Evolutionary conservation across 2,113 vertebrate genomes (phyloP).

Genomic region (Equus quagga): DNA sequence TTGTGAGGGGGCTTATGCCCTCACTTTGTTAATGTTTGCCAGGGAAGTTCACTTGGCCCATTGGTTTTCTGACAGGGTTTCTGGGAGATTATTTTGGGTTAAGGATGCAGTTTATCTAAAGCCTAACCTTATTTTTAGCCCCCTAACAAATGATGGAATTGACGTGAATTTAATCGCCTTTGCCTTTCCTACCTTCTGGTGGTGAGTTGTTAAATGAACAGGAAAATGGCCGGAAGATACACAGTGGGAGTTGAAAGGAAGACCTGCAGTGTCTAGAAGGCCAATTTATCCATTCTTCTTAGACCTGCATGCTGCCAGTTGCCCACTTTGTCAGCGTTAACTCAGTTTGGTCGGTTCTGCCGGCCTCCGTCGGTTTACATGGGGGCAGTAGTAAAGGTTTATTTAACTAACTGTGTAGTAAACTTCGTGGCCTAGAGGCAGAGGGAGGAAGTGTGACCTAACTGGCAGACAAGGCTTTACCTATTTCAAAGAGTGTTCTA

Average conservation of each 20-base stretch:
- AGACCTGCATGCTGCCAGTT: background rate
- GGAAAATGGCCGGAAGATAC: constrained; percentile 61
- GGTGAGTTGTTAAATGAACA: constrained; percentile 64
- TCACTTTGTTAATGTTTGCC: constrained; percentile 56
- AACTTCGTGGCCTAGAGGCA: constrained; percentile 44
- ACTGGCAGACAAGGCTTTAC: background rate
- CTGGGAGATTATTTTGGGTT: constrained; percentile 55
- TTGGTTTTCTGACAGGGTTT: constrained; percentile 41
- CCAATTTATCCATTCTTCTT: constrained; percentile 51
- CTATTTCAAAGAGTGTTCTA: constrained; percentile 1
- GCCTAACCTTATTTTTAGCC: constrained; percentile 54
- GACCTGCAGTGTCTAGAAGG: constrained; percentile 26
- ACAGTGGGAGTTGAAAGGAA: constrained; percentile 42
- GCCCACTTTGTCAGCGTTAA: constrained; percentile 1
- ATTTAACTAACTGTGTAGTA: constrained; percentile 25
- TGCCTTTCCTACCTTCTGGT: constrained; percentile 25
- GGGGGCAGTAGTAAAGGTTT: constrained; percentile 43
- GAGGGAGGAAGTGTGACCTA: background rate
- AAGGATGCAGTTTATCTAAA: constrained; percentile 7
- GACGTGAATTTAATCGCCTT: constrained; percentile 52
- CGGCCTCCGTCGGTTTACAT: background rate
- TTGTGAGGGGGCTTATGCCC: background rate
- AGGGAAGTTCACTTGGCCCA: constrained; percentile 16
- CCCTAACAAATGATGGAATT: constrained; percentile 52
- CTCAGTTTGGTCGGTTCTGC: constrained; percentile 31